Percentiles rank a stretch among this genome's conserved stretches.
Evolutionary conservation across 2,113 vertebrate species (phyloP).

Genomic region (Actinemys pallida): DNA sequence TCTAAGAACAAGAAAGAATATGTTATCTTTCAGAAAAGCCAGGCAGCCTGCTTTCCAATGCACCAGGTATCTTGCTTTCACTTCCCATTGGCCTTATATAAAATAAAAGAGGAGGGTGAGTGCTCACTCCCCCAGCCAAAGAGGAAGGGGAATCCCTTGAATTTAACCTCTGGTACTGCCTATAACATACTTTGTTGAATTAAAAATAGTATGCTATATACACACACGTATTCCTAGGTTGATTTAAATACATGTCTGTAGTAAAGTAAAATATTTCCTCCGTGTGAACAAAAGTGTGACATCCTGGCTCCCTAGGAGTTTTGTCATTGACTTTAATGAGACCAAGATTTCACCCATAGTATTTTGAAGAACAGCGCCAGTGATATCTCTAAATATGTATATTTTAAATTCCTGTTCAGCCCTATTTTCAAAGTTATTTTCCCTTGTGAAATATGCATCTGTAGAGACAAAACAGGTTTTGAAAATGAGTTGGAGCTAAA

Average conservation of each 20-base stretch:
- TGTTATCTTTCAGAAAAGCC: not conserved
- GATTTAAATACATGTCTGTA: not conserved
- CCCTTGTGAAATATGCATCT: not conserved
- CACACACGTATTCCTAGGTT: not conserved
- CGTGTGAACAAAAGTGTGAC: not conserved
- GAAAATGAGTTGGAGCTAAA: constrained; percentile 18
- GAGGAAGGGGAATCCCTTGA: not conserved
- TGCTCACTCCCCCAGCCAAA: not conserved
- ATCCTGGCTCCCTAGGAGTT: not conserved
- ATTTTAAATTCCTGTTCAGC: not conserved
- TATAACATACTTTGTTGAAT: not conserved
- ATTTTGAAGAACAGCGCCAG: not conserved
- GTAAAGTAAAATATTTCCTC: not conserved
- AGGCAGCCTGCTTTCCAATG: not conserved
- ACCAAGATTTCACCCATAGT: not conserved
- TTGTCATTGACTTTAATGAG: not conserved
- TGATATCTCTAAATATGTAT: not conserved
- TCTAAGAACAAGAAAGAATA: not conserved
- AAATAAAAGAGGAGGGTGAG: not conserved
- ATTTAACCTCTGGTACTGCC: not conserved
- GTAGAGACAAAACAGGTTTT: not conserved
- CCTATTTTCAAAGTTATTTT: not conserved
- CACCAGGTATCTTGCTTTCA: not conserved
- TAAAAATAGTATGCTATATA: not conserved
- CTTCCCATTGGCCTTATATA: not conserved